These are phyloP conservation scores for Leucozona laternaria DNA, from an alignment of 2,888 invertebrate genomes.

Conservation along the genomic window DNA sequence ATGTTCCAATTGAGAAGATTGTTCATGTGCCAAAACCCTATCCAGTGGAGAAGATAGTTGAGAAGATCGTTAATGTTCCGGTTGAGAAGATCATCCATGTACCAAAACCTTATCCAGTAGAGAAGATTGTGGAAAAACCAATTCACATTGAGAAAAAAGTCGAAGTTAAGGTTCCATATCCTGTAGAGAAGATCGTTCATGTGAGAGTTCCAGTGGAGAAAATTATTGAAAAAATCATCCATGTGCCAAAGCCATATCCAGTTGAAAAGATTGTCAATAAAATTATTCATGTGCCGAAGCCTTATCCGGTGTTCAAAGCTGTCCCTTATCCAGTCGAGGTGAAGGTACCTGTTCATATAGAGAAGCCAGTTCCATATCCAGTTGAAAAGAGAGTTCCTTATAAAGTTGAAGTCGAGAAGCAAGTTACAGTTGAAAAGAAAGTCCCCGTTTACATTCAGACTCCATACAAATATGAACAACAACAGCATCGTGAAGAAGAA, in stretches of 20 bases:
- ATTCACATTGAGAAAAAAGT: constrained; percentile 83
- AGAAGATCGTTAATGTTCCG: constrained; percentile 79
- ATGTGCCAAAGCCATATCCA: constrained; percentile 84
- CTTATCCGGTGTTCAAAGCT: constrained; percentile 82
- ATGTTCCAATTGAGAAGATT: constrained; percentile 84
- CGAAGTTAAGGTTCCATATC: constrained; percentile 83
- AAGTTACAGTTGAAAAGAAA: constrained; percentile 82
- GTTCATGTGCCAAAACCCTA: constrained; percentile 85
- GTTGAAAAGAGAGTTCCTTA: constrained; percentile 79
- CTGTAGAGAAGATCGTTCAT: constrained; percentile 78
- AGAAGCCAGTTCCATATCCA: constrained; percentile 78
- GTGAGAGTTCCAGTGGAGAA: constrained; percentile 83
- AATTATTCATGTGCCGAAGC: constrained; percentile 79
- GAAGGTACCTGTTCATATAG: constrained; percentile 82
- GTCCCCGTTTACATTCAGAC: constrained; percentile 82
- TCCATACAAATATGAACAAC: constrained; percentile 82
- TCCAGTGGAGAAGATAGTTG: constrained; percentile 84
- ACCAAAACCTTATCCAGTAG: constrained; percentile 79
- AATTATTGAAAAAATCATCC: constrained; percentile 82
- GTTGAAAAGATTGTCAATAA: constrained; percentile 74
- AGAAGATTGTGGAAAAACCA: constrained; percentile 83
- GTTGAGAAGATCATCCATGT: constrained; percentile 83
- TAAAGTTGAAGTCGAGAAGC: constrained; percentile 83
- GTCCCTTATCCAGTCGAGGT: constrained; percentile 79
- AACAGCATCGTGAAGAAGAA: constrained; percentile 50